Base-by-base conservation (phyloP, 2,888 invertebrate species). In the Cephus nigrinus region DNA sequence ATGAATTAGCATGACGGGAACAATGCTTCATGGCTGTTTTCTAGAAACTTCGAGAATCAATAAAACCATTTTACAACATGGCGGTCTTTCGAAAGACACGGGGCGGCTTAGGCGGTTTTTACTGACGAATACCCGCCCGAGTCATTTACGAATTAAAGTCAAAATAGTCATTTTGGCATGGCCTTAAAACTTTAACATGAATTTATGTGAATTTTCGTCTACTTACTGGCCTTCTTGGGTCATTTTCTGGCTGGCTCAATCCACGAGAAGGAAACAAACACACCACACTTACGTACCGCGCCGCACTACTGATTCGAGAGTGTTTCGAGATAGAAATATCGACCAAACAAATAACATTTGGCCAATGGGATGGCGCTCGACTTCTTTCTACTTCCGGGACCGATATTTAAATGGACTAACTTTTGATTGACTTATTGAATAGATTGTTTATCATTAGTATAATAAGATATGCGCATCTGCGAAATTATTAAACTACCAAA, bases 1-100 rank as follows among this genome's bases (percentile, higher is more conserved):
- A 55, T 55, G 9, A 55, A 23, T 55, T 55, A 55, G 1, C 23
- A 23, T 55, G 23, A 55, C 55, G 55, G 55, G 55, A 15, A 55
- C 23, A 55, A 23, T 23, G 55, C 55, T 55, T 55, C 55, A 23
- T 23, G 75, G 73, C 78, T 78, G 81, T 82, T 83, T 86, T 86
- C 86, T 84, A 84, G 89, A 90, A 91, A 88, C 82, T 89, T 90
- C 90, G 87, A 86, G 88, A 92, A 92, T 92, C 92, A 92, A 92
- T 92, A 92, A 89, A 88, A 87, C 84, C 82, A 84, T 86, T 84
- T 82, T 84, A 84, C 86, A 91, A 91, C 87, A 91, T 91, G 91
- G 91, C 91, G 90, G 87, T 85, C 82, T 83, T 86, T 83, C 85
- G 85, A 84, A 85, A 86, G 84, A 84, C 84, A 87, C 86, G 84